A percentile compares a stretch with the other conserved stretches of the same genome.
Conservation (phyloP, 2,888 invertebrate species). For the Microchrysa polita region DNA sequence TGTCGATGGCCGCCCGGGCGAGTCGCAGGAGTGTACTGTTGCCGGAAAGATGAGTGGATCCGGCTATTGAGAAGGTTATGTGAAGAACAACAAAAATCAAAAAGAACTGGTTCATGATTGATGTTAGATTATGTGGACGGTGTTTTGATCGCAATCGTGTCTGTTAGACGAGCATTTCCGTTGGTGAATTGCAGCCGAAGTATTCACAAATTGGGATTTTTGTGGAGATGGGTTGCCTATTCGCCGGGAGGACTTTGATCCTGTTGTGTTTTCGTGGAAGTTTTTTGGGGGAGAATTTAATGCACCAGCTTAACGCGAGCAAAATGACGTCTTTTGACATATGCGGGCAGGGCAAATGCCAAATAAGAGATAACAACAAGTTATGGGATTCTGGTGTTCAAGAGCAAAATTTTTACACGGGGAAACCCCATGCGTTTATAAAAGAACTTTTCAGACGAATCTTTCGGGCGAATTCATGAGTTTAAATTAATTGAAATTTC, state of each 20-base stretch:
- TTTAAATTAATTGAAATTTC: too few species aligned
- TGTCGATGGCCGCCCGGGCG: neutral
- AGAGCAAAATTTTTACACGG: neutral
- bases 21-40: constrained; percentile 9
- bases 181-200: neutral
- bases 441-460: too few species aligned
- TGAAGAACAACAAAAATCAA: constrained; percentile 45
- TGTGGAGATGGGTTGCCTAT: neutral
- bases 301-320: neutral
- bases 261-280: constrained; percentile 27
- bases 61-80: constrained; percentile 47
- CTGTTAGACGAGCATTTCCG: constrained; percentile 26
- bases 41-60: constrained; percentile 11
- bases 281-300: neutral
- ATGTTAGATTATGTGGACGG: neutral
- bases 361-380: constrained; percentile 16
- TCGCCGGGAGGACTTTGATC: neutral
- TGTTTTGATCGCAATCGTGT: neutral
- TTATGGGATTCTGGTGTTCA: constrained; percentile 9
- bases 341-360: neutral
- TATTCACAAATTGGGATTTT: neutral
- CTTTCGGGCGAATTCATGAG: too few species aligned
- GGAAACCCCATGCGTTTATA: too few species aligned
- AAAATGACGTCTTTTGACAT: neutral
- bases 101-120: constrained; percentile 41